These are phyloP conservation scores for Glomeris maerens DNA, from an alignment of 1,140 invertebrate genomes.

Conservation along the genomic window DNA sequence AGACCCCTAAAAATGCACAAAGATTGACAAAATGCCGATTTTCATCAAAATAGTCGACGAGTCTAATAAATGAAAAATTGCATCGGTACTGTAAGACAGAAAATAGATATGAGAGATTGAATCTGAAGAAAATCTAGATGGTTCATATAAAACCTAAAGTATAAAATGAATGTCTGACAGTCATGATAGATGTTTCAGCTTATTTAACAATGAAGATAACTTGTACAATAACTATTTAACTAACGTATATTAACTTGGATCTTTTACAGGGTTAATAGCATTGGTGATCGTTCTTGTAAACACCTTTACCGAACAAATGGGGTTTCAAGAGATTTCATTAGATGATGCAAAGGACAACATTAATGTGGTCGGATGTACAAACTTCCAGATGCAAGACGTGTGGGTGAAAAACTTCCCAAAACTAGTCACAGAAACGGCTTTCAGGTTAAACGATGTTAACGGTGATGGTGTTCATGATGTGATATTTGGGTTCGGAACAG, in stretches of 20 bases:
- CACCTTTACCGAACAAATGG: slow-evolving; percentile 35
- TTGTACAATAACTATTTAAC: slow-evolving; percentile 20
- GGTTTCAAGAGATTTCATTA: background rate
- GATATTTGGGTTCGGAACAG: slow-evolving; percentile 64
- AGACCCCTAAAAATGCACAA: too few species aligned
- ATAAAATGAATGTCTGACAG: too few species aligned
- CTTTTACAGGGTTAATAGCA: slow-evolving; percentile 38
- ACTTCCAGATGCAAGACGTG: slow-evolving; percentile 47
- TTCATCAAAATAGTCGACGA: too few species aligned
- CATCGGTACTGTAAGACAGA: too few species aligned
- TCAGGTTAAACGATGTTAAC: slow-evolving; percentile 57
- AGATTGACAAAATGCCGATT: too few species aligned
- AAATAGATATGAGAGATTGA: too few species aligned
- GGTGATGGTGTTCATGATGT: slow-evolving; percentile 56
- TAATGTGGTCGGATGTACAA: slow-evolving; percentile 45
- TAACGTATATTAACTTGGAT: slow-evolving; percentile 17
- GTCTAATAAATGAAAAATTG: too few species aligned
- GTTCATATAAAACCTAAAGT: too few species aligned
- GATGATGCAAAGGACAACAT: background rate
- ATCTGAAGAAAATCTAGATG: too few species aligned
- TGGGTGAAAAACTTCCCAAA: slow-evolving; percentile 59
- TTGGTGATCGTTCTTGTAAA: slow-evolving; percentile 49
- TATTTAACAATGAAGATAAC: too few species aligned
- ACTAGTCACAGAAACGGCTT: slow-evolving; percentile 56
- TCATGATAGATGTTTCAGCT: too few species aligned